A percentile compares a stretch with the other conserved stretches of the same genome.
These are phyloP conservation scores for Camponotus floridanus DNA, from an alignment of 1,140 invertebrate species.

Conservation along the genomic window DNA sequence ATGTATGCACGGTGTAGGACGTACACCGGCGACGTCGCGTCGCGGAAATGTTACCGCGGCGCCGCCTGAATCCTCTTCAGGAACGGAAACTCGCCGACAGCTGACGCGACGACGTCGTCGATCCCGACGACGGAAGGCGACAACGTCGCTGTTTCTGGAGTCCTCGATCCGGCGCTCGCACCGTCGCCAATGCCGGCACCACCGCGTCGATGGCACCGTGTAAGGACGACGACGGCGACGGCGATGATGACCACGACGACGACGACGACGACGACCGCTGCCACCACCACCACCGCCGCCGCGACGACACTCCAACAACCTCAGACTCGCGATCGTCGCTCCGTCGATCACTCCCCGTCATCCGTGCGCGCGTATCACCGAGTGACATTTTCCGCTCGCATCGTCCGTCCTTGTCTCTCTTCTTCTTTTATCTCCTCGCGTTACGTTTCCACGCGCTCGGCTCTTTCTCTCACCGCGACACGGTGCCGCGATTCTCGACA, in stretches of 20 bases:
- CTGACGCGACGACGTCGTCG: constrained; percentile 6
- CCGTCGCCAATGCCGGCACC: constrained; percentile 71
- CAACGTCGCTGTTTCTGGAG: constrained; percentile 55
- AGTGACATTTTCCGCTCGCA: constrained; percentile 79
- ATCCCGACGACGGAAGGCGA: constrained; percentile 35
- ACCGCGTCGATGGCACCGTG: constrained; percentile 76
- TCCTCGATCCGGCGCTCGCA: constrained; percentile 55
- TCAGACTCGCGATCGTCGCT: constrained; percentile 71
- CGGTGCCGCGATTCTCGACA: constrained; percentile 50
- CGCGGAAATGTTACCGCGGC: constrained; percentile 4
- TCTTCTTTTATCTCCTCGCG: constrained; percentile 33
- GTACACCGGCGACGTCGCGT: constrained; percentile 42
- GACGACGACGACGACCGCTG: constrained; percentile 19
- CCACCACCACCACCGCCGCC: constrained; percentile 30
- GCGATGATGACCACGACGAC: constrained; percentile 33
- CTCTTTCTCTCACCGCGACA: constrained; percentile 65
- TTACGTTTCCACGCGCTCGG: constrained; percentile 15
- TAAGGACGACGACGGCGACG: constrained; percentile 53
- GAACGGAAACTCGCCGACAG: neutral
- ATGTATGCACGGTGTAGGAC: neutral
- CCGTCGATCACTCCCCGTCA: constrained; percentile 76
- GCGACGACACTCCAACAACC: constrained; percentile 69
- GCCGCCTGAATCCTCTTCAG: constrained; percentile 26
- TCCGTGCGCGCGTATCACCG: constrained; percentile 78
- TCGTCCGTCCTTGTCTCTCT: constrained; percentile 67